phyloP scores from a whole-genome alignment of 1,140 invertebrate genomes.

The Polypedilum vanderplanki region DNA sequence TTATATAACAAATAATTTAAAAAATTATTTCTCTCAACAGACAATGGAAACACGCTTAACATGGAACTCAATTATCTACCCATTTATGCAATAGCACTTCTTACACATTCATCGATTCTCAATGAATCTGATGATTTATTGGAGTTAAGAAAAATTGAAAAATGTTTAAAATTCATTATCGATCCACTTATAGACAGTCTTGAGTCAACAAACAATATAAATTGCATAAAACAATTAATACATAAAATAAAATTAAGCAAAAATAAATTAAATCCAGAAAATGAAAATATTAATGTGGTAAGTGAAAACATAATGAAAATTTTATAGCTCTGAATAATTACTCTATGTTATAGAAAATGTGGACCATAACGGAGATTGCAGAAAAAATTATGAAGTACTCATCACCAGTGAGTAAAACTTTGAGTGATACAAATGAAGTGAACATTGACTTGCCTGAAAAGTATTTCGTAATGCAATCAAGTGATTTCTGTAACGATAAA shows the following conservation, averaged over 20 bases:
- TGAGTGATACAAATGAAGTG: background rate
- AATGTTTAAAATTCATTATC: background rate
- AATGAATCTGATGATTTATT: background rate
- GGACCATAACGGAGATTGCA: background rate
- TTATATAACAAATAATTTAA: background rate
- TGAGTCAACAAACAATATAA: background rate
- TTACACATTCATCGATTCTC: background rate
- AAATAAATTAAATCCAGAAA: background rate
- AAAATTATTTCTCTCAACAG: background rate
- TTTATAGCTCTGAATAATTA: background rate
- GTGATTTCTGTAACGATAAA: background rate
- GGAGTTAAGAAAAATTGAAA: background rate
- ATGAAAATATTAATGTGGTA: background rate
- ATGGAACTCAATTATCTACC: background rate
- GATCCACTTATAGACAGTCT: background rate
- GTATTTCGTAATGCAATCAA: background rate
- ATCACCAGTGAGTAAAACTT: background rate
- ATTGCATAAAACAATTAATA: background rate
- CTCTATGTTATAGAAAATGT: conserved; percentile 1
- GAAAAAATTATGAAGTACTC: background rate
- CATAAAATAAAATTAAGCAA: background rate
- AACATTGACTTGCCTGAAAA: background rate
- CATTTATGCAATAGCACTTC: conserved; percentile 2
- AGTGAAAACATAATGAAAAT: background rate
- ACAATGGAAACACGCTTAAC: background rate